Evolutionary conservation across 37 sponge, comb jelly and placozoan genomes (phyloP).

Genomic region (Amphimedon queenslandica): DNA sequence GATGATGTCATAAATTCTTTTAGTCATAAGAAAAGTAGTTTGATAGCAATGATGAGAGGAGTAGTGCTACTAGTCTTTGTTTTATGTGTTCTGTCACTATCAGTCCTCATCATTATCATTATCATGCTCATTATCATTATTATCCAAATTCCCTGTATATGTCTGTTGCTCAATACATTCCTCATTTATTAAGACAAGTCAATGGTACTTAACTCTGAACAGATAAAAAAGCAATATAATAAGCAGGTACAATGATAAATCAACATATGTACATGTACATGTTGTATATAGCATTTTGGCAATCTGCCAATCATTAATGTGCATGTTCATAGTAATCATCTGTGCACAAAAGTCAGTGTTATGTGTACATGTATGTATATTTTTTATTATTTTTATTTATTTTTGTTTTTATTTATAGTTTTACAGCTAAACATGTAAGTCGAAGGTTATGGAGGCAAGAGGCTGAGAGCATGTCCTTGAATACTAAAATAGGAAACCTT

Average conservation of each 20-base stretch:
- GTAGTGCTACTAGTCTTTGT: too few relatives aligned
- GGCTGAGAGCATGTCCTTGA: constrained; percentile 12
- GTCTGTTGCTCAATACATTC: constrained; percentile 51
- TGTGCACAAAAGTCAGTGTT: background rate
- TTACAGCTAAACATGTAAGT: constrained; percentile 42
- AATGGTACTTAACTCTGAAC: constrained; percentile 72
- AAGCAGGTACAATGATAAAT: constrained; percentile 10
- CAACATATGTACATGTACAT: background rate
- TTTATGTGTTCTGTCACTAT: too few relatives aligned
- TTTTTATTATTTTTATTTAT: background rate
- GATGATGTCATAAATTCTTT: too few relatives aligned
- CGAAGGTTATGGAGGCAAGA: constrained; percentile 39
- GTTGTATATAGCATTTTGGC: too few relatives aligned
- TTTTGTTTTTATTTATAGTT: constrained; percentile 10
- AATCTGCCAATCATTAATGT: too few relatives aligned
- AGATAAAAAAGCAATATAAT: constrained; percentile 38
- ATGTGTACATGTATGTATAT: background rate
- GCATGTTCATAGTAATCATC: background rate
- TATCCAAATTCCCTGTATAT: too few relatives aligned
- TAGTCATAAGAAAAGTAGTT: too few relatives aligned
- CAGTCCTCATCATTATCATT: too few relatives aligned
- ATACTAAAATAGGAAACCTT: constrained; percentile 35
- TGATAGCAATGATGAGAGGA: too few relatives aligned
- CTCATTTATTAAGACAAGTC: constrained; percentile 64
- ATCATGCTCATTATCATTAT: too few relatives aligned